Evolutionary conservation across 1,140 invertebrate species (phyloP), one percentile per base, ranked within the genome.

Genomic region (Capitella teleta): DNA sequence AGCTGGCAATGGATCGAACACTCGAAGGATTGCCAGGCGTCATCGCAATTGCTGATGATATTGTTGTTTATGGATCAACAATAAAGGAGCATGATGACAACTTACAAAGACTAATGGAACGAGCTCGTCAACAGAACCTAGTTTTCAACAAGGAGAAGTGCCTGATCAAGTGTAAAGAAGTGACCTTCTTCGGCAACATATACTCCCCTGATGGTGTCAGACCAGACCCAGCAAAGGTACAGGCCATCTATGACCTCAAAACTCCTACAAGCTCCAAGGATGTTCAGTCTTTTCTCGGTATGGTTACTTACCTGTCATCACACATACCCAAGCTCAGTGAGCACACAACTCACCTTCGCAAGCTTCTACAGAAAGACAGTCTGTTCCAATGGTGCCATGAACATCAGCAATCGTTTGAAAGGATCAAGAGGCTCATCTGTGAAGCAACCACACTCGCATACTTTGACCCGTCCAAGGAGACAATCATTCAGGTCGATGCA

Each of bases 161-260:
- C 12, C 14, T 26, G 16, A 32, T 47, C n/a, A n/a, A n/a, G n/a
- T n/a, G n/a, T n/a, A n/a, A n/a, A n/a, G 1, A 6, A 21, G 28
- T 25, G 25, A 12, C 26, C 16, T 55, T 53, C 24, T 28, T 56
- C 18, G 42, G 53, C 3, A 58, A 69, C 21, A 55, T 70, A 8
- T 51, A 76, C 5, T 54, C 57, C 16, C 44, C 44, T 28, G 49
- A 67, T 12, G 73, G 74, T 4, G 52, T 76, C 5, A 52, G 57
- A 38, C 54, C 64, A 24, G 69, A 73, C 53, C 61, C 60, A 4
- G 53, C 57, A 5, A 74, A 74, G 51, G 52, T 73, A 1, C 50
- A 58, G n/a, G 65, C 63, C 21, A 67, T 75, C 2, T 28, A 8
- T n/a, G 28, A 52, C 3, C 50, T 61, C 41, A 38, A 28, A 36